Conservation (phyloP, 2,797 vertebrate genomes). For the Philypnodon macrostomus region DNA sequence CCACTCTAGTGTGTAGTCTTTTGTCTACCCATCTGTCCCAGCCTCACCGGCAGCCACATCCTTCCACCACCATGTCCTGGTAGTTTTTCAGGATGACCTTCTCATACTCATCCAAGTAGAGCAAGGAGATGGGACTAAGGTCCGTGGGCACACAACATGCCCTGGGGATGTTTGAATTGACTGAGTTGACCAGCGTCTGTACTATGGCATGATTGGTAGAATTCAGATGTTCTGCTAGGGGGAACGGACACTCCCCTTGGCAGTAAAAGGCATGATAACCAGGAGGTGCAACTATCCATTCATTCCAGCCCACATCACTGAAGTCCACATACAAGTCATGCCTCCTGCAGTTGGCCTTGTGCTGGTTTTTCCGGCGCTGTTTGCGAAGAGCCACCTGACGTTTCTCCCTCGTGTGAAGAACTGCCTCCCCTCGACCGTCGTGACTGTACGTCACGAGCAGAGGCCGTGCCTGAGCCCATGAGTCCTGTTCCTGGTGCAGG, state of each 20-base stretch:
- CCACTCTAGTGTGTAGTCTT: slow-evolving; percentile 45
- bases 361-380: slow-evolving; percentile 86
- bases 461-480: slow-evolving; percentile 91
- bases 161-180: slow-evolving; percentile 95
- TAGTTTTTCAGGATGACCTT: slow-evolving; percentile 99
- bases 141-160: slow-evolving; percentile 98
- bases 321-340: slow-evolving; percentile 97
- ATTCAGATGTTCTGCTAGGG: slow-evolving; percentile 95
- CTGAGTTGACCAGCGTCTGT: slow-evolving; percentile 98
- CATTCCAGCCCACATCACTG: slow-evolving; percentile 98
- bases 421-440: slow-evolving; percentile 89
- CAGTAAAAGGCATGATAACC: slow-evolving; percentile 98
- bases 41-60: slow-evolving; percentile 92
- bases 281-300: slow-evolving; percentile 98
- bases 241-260: slow-evolving; percentile 97
- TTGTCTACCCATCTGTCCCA: slow-evolving; percentile 16
- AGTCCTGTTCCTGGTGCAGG: slow-evolving; percentile 87
- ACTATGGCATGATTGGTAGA: slow-evolving; percentile 99
- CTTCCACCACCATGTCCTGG: slow-evolving; percentile 99
- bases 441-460: slow-evolving; percentile 95
- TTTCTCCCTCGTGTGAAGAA: slow-evolving; percentile 90
- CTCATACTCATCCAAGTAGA: slow-evolving; percentile 97
- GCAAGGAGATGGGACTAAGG: slow-evolving; percentile 96
- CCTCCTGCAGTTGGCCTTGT: slow-evolving; percentile 91
- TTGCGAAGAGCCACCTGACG: slow-evolving; percentile 86